Evolutionary conservation across 2,888 invertebrate species (phyloP).

Genomic region (Polymixis flavicincta): DNA sequence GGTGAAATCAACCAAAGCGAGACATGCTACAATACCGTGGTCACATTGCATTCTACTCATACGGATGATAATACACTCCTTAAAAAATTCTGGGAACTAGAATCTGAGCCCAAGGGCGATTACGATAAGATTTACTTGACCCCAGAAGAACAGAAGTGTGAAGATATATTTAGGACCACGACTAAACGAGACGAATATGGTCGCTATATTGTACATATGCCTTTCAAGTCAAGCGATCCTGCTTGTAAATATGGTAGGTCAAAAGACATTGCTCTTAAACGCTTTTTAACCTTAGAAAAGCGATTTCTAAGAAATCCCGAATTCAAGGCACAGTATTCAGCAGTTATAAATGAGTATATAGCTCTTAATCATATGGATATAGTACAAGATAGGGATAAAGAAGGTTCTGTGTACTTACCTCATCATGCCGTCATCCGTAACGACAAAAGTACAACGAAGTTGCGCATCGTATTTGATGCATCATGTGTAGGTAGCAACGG

Average conservation of each 20-base stretch:
- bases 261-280: slow-evolving; percentile 11
- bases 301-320: slow-evolving; percentile 14
- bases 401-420: slow-evolving; percentile 6
- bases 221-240: slow-evolving; percentile 15
- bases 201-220: slow-evolving; percentile 16
- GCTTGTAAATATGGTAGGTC: slow-evolving; percentile 20
- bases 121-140: neutral
- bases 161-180: slow-evolving; percentile 14
- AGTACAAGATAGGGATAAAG: slow-evolving; percentile 15
- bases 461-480: slow-evolving; percentile 13
- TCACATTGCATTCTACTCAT: slow-evolving; percentile 4
- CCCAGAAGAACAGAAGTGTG: slow-evolving; percentile 7
- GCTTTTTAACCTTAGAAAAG: slow-evolving; percentile 16
- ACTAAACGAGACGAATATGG: slow-evolving; percentile 11
- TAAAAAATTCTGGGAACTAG: neutral
- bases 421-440: slow-evolving; percentile 16
- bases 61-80: neutral
- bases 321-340: slow-evolving; percentile 18
- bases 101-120: slow-evolving; percentile 6
- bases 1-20: slow-evolving; percentile 12
- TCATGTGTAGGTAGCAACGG: slow-evolving; percentile 13
- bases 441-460: slow-evolving; percentile 18
- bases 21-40: slow-evolving; percentile 7
- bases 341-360: slow-evolving; percentile 14
- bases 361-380: slow-evolving; percentile 15